Base-by-base conservation (phyloP, 2,113 vertebrate genomes). In the Anolis sagrei region DNA sequence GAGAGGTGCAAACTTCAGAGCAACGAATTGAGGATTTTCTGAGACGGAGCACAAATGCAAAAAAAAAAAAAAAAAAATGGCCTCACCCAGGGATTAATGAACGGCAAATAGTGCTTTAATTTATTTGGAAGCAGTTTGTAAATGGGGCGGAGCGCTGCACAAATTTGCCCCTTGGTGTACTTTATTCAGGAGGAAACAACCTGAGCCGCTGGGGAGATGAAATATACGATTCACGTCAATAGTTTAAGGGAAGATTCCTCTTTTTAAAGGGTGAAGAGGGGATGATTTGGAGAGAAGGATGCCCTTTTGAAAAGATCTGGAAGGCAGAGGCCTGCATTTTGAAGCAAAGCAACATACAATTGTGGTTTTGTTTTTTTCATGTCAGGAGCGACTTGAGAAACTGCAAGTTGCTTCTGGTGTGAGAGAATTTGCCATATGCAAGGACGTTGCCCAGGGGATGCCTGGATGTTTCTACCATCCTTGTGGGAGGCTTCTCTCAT, bases 91-190 rank as follows among this genome's bases (percentile, higher is more conserved):
- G 25, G 68, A 84, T n/a, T 1, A 83, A 81, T 2, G 51, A 86
- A 51, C 29, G 18, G 9, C 29, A 58, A 23, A 79, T 62, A 8
- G 1, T 18, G 64, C 14, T 77, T 75, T 73, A 21, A 5, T 78
- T 58, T 49, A n/a, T 84, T 86, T 91, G 74, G 61, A 87, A 84
- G 83, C 44, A 80, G 39, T 68, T 66, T 84, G 36, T 72, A 89
- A 78, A 72, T 76, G 68, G 19, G 39, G 14, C 13, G 11, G 36
- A 34, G 23, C 49, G 5, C 7, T 58, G 39, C 39, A 16, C n/a
- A 8, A 0, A 1, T 48, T 64, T 69, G 1, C 39, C 49, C 39
- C 14, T 79, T 86, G 68, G 11, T 44, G 10, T 44, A 18, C 72
- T 76, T 87, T 89, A 13, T 74, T 87, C 44, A 23, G 75, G 72